Conservation (phyloP, 2,888 invertebrate genomes). For the Bimastos eiseni region DNA sequence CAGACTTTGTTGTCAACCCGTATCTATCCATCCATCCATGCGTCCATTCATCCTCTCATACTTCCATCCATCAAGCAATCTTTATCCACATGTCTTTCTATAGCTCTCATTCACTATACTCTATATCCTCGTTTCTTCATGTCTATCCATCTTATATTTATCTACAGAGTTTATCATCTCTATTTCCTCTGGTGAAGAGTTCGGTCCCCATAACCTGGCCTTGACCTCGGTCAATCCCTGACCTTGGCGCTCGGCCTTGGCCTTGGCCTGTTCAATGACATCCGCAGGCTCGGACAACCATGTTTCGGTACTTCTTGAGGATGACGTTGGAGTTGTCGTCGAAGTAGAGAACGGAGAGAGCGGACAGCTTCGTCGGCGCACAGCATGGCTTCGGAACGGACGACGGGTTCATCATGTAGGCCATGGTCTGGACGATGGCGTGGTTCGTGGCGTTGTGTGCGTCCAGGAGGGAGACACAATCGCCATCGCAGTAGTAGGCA, state of each 20-base stretch:
- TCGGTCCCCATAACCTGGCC: not conserved
- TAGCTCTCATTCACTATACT: not conserved
- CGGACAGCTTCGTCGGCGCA: slow-evolving; percentile 89
- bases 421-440: slow-evolving; percentile 76
- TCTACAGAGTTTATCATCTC: not conserved
- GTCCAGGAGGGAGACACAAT: slow-evolving; percentile 90
- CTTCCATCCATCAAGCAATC: not conserved
- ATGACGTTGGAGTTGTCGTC: slow-evolving; percentile 92
- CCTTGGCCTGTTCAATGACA: slow-evolving; percentile 87
- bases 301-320: slow-evolving; percentile 97
- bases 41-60: not conserved
- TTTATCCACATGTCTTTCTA: not conserved
- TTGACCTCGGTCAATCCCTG: not conserved
- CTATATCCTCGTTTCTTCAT: not conserved
- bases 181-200: not conserved
- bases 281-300: slow-evolving; percentile 96
- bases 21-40: slow-evolving; percentile 4
- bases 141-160: not conserved
- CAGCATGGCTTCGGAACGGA: slow-evolving; percentile 94
- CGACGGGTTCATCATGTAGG: slow-evolving; percentile 66
- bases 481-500: slow-evolving; percentile 93
- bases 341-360: slow-evolving; percentile 93
- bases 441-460: slow-evolving; percentile 98
- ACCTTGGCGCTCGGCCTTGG: not conserved
- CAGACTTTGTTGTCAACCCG: not conserved